phyloP scores from a whole-genome alignment of 1,140 invertebrate species.

The Drosophila bipectinata region DNA sequence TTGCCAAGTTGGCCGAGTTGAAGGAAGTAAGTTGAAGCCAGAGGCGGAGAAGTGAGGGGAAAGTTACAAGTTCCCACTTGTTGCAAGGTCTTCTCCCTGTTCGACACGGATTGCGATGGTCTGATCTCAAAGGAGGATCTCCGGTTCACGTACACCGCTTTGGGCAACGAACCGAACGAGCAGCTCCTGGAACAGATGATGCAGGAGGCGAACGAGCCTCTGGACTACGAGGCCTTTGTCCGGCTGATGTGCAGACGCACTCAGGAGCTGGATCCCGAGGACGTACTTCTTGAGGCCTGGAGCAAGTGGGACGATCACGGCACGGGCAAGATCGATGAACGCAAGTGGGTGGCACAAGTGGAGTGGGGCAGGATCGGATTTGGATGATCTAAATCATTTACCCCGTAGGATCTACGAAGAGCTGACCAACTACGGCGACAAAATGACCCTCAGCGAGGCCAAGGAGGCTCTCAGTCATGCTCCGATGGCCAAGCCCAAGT shows the following conservation, averaged over 20 bases:
- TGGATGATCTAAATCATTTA: background rate
- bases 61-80: background rate
- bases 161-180: conserved; percentile 85
- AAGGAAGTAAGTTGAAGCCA: conserved; percentile 84
- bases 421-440: conserved; percentile 86
- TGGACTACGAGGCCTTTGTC: conserved; percentile 87
- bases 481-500: conserved; percentile 85
- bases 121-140: conserved; percentile 86
- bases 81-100: conserved; percentile 86
- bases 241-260: conserved; percentile 86
- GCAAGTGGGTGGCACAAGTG: conserved; percentile 83
- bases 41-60: background rate
- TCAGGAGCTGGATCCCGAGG: conserved; percentile 86
- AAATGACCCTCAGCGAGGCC: conserved; percentile 86
- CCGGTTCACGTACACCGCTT: conserved; percentile 85
- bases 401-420: conserved; percentile 86
- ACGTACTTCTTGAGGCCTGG: conserved; percentile 86
- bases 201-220: conserved; percentile 85
- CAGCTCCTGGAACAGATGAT: conserved; percentile 86
- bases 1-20: conserved; percentile 85
- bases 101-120: conserved; percentile 86
- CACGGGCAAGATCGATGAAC: conserved; percentile 86
- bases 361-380: no score
- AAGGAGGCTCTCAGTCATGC: conserved; percentile 87
- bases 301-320: conserved; percentile 87